Evolutionary conservation across 2,797 vertebrate genomes (phyloP).

Genomic region (Peromyscus eremicus): DNA sequence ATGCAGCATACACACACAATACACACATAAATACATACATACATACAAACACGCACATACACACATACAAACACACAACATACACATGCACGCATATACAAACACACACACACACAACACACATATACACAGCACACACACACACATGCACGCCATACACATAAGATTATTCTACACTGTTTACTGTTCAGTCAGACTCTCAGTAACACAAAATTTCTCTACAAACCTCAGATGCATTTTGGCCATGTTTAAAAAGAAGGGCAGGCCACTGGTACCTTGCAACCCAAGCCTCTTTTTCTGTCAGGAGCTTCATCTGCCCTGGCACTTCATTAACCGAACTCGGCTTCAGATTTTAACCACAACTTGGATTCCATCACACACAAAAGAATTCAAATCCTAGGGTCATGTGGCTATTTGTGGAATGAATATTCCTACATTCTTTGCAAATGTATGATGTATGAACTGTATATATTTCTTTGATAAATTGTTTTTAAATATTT

Average conservation of each 20-base stretch:
- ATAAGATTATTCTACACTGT: background rate
- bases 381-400: conserved; percentile 84
- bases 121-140: background rate
- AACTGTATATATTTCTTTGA: conserved; percentile 94
- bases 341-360: conserved; percentile 72
- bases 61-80: background rate
- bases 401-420: conserved; percentile 90
- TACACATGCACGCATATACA: background rate
- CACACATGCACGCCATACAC: background rate
- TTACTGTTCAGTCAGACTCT: background rate
- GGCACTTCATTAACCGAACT: conserved; percentile 50
- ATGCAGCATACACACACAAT: background rate
- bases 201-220: background rate
- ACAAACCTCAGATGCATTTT: background rate
- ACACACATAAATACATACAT: background rate
- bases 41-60: background rate
- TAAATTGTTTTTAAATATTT: conserved; percentile 99
- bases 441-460: conserved; percentile 97
- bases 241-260: background rate
- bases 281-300: background rate
- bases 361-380: conserved; percentile 85
- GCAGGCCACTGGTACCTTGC: background rate
- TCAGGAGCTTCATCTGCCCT: conserved; percentile 14
- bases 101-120: background rate
- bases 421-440: conserved; percentile 93